Percentiles rank a stretch among this genome's conserved stretches.
Conservation (phyloP, 2,797 vertebrate species). For the Merluccius polli region DNA sequence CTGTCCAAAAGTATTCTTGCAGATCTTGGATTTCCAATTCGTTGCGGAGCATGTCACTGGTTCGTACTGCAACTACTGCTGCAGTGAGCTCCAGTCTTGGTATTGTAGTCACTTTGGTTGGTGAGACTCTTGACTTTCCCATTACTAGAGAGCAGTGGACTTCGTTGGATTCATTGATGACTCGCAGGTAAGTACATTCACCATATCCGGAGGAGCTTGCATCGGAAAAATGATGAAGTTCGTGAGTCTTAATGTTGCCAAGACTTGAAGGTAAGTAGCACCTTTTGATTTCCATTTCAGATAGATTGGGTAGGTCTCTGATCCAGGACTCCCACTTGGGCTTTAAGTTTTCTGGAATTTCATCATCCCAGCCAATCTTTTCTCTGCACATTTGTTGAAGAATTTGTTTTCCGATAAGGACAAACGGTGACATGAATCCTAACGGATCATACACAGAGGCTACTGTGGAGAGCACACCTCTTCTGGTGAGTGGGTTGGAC, state of each 20-base stretch:
- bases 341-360: conserved; percentile 12
- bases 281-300: conserved; percentile 23
- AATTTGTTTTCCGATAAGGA: conserved; percentile 24
- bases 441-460: conserved; percentile 28
- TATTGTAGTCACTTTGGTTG: conserved; percentile 14
- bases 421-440: conserved; percentile 27
- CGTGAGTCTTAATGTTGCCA: background rate
- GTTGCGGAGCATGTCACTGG: no score
- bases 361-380: conserved; percentile 25
- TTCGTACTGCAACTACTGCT: conserved; percentile 14
- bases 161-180: conserved; percentile 1
- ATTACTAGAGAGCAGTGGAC: conserved; percentile 25
- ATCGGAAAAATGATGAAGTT: conserved; percentile 15
- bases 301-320: conserved; percentile 12
- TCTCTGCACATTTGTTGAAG: conserved; percentile 33
- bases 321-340: no score
- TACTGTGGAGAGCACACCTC: conserved; percentile 23
- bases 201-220: conserved; percentile 14
- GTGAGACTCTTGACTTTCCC: conserved; percentile 26
- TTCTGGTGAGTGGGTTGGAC: conserved; percentile 21
- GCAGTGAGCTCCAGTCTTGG: conserved; percentile 17
- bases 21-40: no score
- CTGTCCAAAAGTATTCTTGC: background rate
- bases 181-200: no score
- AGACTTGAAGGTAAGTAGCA: conserved; percentile 22